Percentiles rank a stretch among this genome's conserved stretches.
Evolutionary conservation across 2,113 vertebrate genomes (phyloP).

Genomic region (Ceyx margarethae): DNA sequence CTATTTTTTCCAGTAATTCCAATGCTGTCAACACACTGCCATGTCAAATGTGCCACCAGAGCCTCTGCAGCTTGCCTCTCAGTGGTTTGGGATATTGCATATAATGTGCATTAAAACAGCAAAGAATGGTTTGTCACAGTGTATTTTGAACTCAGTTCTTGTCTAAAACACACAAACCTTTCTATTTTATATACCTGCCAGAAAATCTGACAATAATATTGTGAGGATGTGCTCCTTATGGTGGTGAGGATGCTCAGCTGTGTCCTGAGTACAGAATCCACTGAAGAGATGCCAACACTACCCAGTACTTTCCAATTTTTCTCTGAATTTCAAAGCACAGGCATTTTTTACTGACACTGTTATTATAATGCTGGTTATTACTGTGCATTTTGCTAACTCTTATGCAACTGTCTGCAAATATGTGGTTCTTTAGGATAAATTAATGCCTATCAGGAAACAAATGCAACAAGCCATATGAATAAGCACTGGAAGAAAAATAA

Average conservation of each 20-base stretch:
- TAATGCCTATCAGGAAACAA: background rate
- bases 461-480: background rate
- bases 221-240: background rate
- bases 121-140: background rate
- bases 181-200: background rate
- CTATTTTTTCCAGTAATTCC: background rate
- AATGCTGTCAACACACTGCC: background rate
- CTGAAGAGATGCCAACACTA: background rate
- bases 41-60: background rate
- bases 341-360: background rate
- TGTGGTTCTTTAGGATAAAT: background rate
- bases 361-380: background rate
- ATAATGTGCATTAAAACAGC: background rate
- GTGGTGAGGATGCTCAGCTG: background rate
- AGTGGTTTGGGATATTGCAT: background rate
- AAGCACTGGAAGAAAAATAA: background rate
- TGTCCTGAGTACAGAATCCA: background rate
- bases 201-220: background rate
- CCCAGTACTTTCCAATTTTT: background rate
- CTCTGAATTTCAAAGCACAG: background rate
- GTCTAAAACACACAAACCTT: background rate
- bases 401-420: background rate
- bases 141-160: background rate
- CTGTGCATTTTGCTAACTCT: background rate
- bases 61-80: background rate